Evolutionary conservation across 2,888 invertebrate genomes (phyloP).

Genomic region (Amblyjoppa proteus): DNA sequence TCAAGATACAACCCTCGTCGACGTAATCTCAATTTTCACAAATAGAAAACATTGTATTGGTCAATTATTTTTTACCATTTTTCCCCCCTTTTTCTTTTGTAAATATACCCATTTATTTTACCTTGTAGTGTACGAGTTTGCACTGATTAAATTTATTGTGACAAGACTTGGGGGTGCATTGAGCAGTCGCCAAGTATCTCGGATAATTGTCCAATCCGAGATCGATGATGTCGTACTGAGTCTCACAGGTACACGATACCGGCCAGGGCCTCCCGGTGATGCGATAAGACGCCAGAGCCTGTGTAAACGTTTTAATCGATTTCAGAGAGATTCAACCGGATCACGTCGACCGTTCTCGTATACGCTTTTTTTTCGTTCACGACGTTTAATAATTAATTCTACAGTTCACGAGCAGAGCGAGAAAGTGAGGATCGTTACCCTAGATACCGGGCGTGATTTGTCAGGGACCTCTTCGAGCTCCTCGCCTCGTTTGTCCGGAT

Average conservation of each 20-base stretch:
- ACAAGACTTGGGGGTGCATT: constrained; percentile 72
- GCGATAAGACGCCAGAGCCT: constrained; percentile 60
- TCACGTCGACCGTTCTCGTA: neutral
- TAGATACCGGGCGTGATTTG: constrained; percentile 50
- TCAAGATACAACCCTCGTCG: neutral
- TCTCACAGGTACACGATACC: constrained; percentile 74
- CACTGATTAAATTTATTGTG: constrained; percentile 74
- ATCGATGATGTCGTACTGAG: constrained; percentile 73
- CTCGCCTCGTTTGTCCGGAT: constrained; percentile 61
- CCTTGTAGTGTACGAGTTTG: constrained; percentile 74
- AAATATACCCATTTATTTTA: constrained; percentile 52
- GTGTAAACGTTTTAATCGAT: constrained; percentile 27
- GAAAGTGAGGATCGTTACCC: constrained; percentile 20
- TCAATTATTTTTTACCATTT: neutral
- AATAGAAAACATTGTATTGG: neutral
- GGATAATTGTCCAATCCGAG: constrained; percentile 77
- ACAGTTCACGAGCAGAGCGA: neutral
- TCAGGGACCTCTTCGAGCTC: constrained; percentile 50
- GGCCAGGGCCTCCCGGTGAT: constrained; percentile 61
- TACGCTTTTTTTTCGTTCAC: too few relatives aligned
- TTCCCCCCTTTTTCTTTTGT: neutral
- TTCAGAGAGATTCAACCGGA: neutral
- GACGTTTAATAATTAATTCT: constrained; percentile 7
- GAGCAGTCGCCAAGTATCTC: constrained; percentile 74
- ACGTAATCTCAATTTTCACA: neutral